Base-by-base conservation (phyloP, 1,140 invertebrate genomes). In the Drosophila erecta region DNA sequence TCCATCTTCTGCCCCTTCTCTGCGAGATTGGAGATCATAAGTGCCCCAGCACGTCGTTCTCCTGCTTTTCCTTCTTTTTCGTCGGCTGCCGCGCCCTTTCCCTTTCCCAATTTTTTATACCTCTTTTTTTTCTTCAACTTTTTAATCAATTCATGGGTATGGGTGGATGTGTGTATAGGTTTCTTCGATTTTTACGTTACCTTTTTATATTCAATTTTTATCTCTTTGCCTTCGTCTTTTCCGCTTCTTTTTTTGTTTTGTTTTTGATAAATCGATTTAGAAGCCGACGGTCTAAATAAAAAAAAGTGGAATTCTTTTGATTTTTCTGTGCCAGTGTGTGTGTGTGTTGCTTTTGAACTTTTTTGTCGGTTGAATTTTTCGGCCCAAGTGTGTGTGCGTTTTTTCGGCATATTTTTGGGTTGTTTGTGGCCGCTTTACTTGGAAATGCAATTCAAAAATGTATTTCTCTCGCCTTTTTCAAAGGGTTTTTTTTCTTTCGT, bases 301-400 rank as follows among this genome's bases (percentile, higher is more conserved):
- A 87, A 87, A 89, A 87, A 87, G 79, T 87, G 84, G 83, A 86
- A 86, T 86, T 86, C 83, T 87, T 86, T 86, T 86, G 84, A 86
- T 87, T 86, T 86, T 83, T 59, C 40, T 73, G 44, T 69, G 60
- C 15, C 17, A 12, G 38, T 53, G 38, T 30, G 33, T 58, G 20
- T 55, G 17, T 47, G 33, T 72, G 57, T 76, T 56, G 61, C 49
- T 84, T 62, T 73, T 83, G 59, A 66, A 76, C 50, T 81, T 73
- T 54, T 65, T 74, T 78, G 47, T 59, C 46, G 43, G 55, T 79
- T 81, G 66, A 65, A 56, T 76, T 61, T 41, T 22, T 35, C 30
- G 27, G 62, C 47, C 27, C 22, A 24, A 43, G 40, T 66, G 40
- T 74, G 54, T 24, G 53, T 76, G 57, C 60, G 38, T 43, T 59